Conservation (phyloP, 2,113 vertebrate species). For the Malaclemys terrapin region DNA sequence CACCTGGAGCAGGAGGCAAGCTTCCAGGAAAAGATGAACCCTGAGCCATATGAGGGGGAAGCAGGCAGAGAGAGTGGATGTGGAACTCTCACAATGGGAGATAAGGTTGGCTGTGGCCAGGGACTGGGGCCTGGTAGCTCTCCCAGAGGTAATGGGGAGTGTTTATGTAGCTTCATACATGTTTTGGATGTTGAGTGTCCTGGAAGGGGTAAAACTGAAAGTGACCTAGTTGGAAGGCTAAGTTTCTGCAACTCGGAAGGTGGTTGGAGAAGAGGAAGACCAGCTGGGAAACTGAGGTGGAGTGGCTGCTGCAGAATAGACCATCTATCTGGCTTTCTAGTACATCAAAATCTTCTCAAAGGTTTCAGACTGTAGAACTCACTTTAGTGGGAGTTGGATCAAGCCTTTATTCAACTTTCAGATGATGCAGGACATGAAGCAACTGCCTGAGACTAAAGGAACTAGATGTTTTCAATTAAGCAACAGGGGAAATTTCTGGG, state of each 20-base stretch:
- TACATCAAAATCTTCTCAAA: not conserved
- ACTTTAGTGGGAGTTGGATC: not conserved
- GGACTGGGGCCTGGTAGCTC: too few species aligned
- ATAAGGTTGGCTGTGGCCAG: too few species aligned
- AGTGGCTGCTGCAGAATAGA: too few species aligned
- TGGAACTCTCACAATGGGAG: too few species aligned
- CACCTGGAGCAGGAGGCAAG: too few species aligned
- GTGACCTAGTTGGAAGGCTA: not conserved
- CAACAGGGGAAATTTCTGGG: not conserved
- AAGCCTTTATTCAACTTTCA: not conserved
- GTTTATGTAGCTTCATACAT: not conserved
- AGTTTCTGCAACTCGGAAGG: not conserved
- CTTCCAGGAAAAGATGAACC: too few species aligned
- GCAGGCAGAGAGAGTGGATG: too few species aligned
- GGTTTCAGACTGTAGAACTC: not conserved
- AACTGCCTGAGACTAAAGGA: not conserved
- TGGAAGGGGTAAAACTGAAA: too few species aligned
- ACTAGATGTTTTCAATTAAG: not conserved
- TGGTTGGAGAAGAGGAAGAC: not conserved
- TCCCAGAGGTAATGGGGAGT: too few species aligned
- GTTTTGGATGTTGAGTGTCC: not conserved
- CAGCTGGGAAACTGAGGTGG: not conserved
- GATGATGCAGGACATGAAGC: not conserved
- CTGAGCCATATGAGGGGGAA: too few species aligned
- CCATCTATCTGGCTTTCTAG: not conserved